Evolutionary conservation across 2,113 vertebrate genomes (phyloP).

Genomic region (Channa maculata): DNA sequence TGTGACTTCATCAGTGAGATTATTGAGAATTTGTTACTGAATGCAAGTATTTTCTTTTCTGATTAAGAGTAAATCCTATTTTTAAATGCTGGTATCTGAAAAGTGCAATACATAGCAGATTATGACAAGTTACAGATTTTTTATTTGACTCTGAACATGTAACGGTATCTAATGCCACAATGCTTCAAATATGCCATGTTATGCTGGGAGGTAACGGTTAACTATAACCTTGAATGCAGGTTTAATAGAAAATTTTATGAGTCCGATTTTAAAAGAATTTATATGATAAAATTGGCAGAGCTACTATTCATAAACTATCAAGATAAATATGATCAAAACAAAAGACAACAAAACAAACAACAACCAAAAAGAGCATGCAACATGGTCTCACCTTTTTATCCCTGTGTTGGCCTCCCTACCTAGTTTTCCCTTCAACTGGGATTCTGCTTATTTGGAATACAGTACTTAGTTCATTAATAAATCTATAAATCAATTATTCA

Average conservation of each 20-base stretch:
- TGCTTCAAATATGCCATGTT: background rate
- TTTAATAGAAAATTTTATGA: constrained; percentile 25
- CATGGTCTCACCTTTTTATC: too few species aligned
- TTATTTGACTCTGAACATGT: background rate
- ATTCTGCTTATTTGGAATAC: too few species aligned
- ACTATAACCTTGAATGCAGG: constrained; percentile 45
- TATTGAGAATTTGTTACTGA: too few species aligned
- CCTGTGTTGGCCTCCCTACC: too few species aligned
- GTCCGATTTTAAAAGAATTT: constrained; percentile 15
- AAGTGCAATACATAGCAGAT: background rate
- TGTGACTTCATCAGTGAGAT: too few species aligned
- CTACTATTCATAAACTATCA: background rate
- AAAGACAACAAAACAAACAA: background rate
- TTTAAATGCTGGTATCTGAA: background rate
- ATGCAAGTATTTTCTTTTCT: background rate
- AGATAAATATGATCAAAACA: too few species aligned
- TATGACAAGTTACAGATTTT: background rate
- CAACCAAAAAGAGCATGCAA: too few species aligned
- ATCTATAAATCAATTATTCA: too few species aligned
- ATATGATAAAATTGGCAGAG: constrained; percentile 12
- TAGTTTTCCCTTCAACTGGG: too few species aligned
- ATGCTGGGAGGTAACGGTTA: constrained; percentile 22
- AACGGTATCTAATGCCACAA: background rate
- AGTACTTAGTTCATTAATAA: too few species aligned
- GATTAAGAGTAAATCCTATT: background rate